Percentiles rank a stretch among this genome's conserved stretches.
phyloP scores from a whole-genome alignment of 2,113 vertebrate species.

The Sprattus sprattus region DNA sequence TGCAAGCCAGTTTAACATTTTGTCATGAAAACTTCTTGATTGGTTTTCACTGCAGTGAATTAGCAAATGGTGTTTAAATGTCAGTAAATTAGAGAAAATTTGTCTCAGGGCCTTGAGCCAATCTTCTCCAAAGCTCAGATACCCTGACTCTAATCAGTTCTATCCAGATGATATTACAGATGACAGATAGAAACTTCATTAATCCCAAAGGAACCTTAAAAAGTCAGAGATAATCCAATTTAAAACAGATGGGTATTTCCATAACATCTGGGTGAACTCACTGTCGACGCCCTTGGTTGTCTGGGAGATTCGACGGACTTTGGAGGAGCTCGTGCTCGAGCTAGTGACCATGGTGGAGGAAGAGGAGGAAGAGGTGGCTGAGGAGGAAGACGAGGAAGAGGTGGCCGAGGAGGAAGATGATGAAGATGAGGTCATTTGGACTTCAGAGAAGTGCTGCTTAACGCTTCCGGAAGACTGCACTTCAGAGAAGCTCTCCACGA shows the following conservation, averaged over 20 bases:
- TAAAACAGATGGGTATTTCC: background rate
- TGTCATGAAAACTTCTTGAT: conserved; percentile 1
- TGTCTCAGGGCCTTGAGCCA: background rate
- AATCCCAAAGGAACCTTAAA: background rate
- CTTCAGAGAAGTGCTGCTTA: conserved; percentile 42
- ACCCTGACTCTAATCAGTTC: background rate
- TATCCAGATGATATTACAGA: background rate
- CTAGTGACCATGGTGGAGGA: conserved; percentile 39
- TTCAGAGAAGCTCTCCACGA: conserved; percentile 41
- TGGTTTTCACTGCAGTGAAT: background rate
- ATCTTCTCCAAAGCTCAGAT: background rate
- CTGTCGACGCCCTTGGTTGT: conserved; percentile 50
- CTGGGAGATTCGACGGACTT: conserved; percentile 50
- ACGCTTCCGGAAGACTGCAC: conserved; percentile 20
- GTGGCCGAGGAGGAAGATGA: conserved; percentile 33
- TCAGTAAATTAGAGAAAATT: background rate
- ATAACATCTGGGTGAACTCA: conserved; percentile 26
- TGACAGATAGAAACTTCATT: conserved; percentile 13
- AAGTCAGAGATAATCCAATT: conserved; percentile 6
- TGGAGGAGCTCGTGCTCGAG: conserved; percentile 37
- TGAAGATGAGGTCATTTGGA: conserved; percentile 49
- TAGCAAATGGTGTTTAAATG: background rate
- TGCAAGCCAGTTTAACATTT: background rate
- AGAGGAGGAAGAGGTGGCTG: too few species aligned
- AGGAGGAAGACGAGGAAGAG: too few species aligned